Evolutionary conservation across 2,797 vertebrate species (phyloP), one percentile per base, ranked within the genome.

Genomic region (Cuniculus paca): DNA sequence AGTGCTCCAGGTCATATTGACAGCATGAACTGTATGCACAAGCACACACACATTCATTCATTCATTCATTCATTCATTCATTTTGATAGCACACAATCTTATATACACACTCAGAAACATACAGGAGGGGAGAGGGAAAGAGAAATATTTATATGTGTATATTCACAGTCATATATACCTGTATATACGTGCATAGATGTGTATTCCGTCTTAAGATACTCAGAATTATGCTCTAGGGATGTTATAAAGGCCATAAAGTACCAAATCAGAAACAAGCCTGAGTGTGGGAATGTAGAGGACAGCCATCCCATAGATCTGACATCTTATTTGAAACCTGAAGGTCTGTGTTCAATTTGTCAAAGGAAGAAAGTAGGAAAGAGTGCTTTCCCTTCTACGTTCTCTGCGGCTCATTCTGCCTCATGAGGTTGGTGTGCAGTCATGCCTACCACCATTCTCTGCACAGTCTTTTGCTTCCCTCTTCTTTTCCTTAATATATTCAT

Each of bases 171-270:
- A 28, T 36, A 14, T 20, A 5, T 75, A 4, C 28, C 0, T n/a
- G 0, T 3, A 2, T 50, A 7, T 72, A 0, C 45, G 12, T 72
- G 26, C 24, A 1, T 2, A 2, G 2, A 12, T 48, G 54, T 90
- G 26, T 28, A 1, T 58, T 3, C 39, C 14, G 45, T 24, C 11
- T 65, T 75, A 4, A 11, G 6, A 19, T 22, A 39, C 52, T n/a
- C 85, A 68, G 26, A 12, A 36, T 56, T 70, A 14, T 19, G 28
- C 24, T 72, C 6, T 74, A 61, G 63, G n/a, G 12, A 31, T 50
- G 0, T 83, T n/a, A 34, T 31, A 68, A 91, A 84, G 74, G 65
- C 24, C 28, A 10, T 0, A 17, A 70, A 65, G 68, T 75, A 48
- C 20, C 48, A 61, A 45, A 50, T 70, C 34, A 45, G 36, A 77